Percentiles rank a stretch among this genome's conserved stretches.
Evolutionary conservation across 37 sponge, comb jelly and placozoan genomes (phyloP).

Genomic region (Oopsacas minuta): DNA sequence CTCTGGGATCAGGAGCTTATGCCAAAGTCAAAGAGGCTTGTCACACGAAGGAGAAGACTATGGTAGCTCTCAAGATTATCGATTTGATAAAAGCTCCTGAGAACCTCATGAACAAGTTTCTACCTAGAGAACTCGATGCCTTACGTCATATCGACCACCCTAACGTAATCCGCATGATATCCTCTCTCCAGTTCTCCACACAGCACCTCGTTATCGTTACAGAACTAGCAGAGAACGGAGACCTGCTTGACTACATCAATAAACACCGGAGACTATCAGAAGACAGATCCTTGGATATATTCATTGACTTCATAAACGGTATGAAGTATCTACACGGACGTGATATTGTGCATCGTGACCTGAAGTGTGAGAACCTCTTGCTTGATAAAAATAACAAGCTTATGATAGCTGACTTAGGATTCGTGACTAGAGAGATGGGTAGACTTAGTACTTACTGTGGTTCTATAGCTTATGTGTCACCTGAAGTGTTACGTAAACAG

Average conservation of each 20-base stretch:
- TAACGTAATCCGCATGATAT: constrained; percentile 39
- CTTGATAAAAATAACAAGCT: constrained; percentile 40
- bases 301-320: constrained; percentile 49
- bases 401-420: constrained; percentile 76
- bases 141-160: constrained; percentile 38
- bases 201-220: constrained; percentile 60
- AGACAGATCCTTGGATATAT: constrained; percentile 39
- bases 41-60: constrained; percentile 32
- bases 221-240: constrained; percentile 74
- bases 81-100: constrained; percentile 65
- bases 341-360: constrained; percentile 73
- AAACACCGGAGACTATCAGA: constrained; percentile 46
- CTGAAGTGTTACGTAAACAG: constrained; percentile 1
- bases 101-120: constrained; percentile 67
- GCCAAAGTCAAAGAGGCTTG: constrained; percentile 72
- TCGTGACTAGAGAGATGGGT: constrained; percentile 25
- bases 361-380: constrained; percentile 84
- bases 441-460: neutral
- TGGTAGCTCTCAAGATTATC: constrained; percentile 79
- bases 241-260: constrained; percentile 84
- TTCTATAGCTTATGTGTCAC: neutral
- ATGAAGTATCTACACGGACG: constrained; percentile 47
- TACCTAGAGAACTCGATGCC: constrained; percentile 69
- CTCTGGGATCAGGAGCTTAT: constrained; percentile 80
- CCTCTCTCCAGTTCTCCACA: neutral